Base-by-base conservation (phyloP, 1,140 invertebrate genomes). In the Euura saliciscinereae region DNA sequence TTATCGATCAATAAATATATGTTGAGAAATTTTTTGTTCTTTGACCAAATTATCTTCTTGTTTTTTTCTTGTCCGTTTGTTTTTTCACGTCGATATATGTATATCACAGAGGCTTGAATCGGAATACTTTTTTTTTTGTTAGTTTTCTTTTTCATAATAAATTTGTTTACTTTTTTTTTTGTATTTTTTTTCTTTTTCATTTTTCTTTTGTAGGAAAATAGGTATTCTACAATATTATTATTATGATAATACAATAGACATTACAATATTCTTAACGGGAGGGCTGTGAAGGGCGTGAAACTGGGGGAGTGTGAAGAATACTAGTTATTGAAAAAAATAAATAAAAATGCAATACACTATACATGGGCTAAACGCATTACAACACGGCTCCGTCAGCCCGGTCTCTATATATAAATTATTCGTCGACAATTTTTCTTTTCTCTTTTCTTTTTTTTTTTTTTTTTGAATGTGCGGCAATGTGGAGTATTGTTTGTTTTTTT, bases 341-440 rank as follows among this genome's bases (percentile, higher is more conserved):
- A 71, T 83, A 83, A 85, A 87, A 86, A 86, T 87, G 82, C 83
- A 86, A 85, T 86, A 85, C 78, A 83, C 85, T 87, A 86, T 86
- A 86, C 85, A 86, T 82, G 83, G 82, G 83, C 85, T 85, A 86
- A 83, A 85, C 83, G 83, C 83, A 84, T 86, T 85, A 87, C 83
- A 84, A 87, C 83, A 84, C 79, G 76, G 75, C 79, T 86, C 82
- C 80, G 78, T 78, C 81, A 77, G 85, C 80, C 83, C 82, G 80
- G 79, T 85, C 80, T 77, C 84, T 28, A 0, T 82, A 83, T 79
- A 83, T 79, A 59, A 83, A 83, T 83, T 80, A 81, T 79, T 82
- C 78, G 78, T 82, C 75, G 71, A 75, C 82, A 73, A 28, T 28
- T 28, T 28, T 28, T 28, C 28, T 28, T 28, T 28, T 28, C 28